phyloP scores from a whole-genome alignment of 2,888 invertebrate genomes.

The Tiliacea aurago region DNA sequence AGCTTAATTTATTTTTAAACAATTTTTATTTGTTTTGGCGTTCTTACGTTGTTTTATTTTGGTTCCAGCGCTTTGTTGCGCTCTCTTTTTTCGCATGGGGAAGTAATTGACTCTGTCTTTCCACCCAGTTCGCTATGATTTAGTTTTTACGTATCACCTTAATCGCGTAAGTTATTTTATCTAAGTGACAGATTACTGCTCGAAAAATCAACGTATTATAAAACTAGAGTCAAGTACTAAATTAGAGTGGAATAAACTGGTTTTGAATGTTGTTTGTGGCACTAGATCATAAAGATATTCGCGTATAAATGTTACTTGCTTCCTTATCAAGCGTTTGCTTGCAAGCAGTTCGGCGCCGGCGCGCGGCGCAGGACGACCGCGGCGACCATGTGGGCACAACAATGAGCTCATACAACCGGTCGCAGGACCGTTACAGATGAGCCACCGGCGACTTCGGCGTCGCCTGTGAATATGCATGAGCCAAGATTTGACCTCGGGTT shows the following conservation, averaged over 20 bases:
- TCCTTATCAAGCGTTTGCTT: conserved; percentile 35
- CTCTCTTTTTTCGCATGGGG: too few relatives aligned
- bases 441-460: conserved; percentile 76
- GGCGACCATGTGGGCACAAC: conserved; percentile 81
- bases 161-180: conserved; percentile 27
- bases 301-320: conserved; percentile 12
- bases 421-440: conserved; percentile 89
- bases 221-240: not conserved
- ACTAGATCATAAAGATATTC: conserved; percentile 33
- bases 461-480: conserved; percentile 89
- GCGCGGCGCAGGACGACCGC: conserved; percentile 58
- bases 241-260: conserved; percentile 23
- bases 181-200: conserved; percentile 12
- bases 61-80: too few relatives aligned
- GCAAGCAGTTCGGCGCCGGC: conserved; percentile 40
- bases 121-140: too few relatives aligned
- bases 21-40: too few relatives aligned
- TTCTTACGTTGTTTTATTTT: too few relatives aligned
- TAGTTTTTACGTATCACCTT: too few relatives aligned
- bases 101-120: too few relatives aligned
- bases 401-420: conserved; percentile 88
- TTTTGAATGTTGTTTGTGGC: conserved; percentile 29
- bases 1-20: too few relatives aligned
- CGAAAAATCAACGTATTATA: conserved; percentile 14
- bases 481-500: conserved; percentile 88